phyloP scores from a whole-genome alignment of 2,113 vertebrate genomes.

The Campylomormyrus tamandua region DNA sequence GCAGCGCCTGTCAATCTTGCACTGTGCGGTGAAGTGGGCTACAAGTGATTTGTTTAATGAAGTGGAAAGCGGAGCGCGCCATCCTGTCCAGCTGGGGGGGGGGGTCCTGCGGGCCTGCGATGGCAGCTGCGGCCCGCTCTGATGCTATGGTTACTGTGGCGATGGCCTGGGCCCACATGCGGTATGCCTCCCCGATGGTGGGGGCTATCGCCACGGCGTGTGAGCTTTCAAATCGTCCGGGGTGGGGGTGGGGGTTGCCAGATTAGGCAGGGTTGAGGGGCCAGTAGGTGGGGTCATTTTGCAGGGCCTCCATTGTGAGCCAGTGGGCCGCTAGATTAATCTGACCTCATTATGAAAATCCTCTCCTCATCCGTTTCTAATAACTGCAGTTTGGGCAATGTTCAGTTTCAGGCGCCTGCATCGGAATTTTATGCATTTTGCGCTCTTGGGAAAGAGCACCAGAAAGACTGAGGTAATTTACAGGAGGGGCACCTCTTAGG shows the following conservation, averaged over 20 bases:
- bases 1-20: slow-evolving; percentile 23
- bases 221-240: neutral
- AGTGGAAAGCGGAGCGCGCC: neutral
- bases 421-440: neutral
- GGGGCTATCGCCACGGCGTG: neutral
- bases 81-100: neutral
- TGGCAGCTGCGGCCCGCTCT: slow-evolving; percentile 4
- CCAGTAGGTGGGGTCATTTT: neutral
- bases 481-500: neutral
- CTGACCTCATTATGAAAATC: slow-evolving; percentile 1
- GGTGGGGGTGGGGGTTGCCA: neutral
- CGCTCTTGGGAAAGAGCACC: neutral
- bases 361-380: neutral
- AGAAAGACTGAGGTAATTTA: neutral
- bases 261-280: neutral
- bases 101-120: neutral
- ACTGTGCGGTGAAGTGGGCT: slow-evolving; percentile 29
- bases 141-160: slow-evolving; percentile 17
- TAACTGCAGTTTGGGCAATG: neutral
- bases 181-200: neutral
- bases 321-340: neutral
- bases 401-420: neutral
- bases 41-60: slow-evolving; percentile 43
- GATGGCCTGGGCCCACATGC: neutral
- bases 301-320: neutral